Evolutionary conservation across 1,140 invertebrate genomes (phyloP).

Genomic region (Fopius arisanus): DNA sequence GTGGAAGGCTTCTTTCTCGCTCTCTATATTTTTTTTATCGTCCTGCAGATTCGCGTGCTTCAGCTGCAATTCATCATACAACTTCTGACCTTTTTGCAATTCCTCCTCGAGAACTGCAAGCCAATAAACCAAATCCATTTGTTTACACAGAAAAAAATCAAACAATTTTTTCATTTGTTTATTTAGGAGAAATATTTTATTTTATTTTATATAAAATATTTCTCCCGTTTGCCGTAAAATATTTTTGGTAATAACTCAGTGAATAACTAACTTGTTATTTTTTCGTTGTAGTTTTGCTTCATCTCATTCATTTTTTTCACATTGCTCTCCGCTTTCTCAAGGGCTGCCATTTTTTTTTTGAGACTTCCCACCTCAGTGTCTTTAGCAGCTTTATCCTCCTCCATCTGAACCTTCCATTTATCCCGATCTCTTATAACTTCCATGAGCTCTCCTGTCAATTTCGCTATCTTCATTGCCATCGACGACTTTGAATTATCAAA

Average conservation of each 20-base stretch:
- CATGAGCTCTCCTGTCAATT: constrained; percentile 62
- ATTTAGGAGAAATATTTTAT: too few species aligned
- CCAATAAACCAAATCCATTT: constrained; percentile 33
- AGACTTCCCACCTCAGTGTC: constrained; percentile 73
- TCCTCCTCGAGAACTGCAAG: constrained; percentile 73
- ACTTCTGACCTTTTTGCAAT: constrained; percentile 72
- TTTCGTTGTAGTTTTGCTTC: constrained; percentile 73
- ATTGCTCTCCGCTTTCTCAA: constrained; percentile 70
- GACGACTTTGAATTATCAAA: constrained; percentile 55
- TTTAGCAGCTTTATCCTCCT: constrained; percentile 55
- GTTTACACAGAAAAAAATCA: too few species aligned
- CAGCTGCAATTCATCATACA: constrained; percentile 80
- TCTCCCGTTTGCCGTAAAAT: too few species aligned
- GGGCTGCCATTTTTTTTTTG: constrained; percentile 70
- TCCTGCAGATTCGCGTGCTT: constrained; percentile 86
- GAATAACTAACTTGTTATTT: constrained; percentile 71
- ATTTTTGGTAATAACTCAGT: too few species aligned
- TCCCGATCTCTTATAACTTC: constrained; percentile 70
- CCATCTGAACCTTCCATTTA: constrained; percentile 64
- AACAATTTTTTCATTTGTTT: too few species aligned
- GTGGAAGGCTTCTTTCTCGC: constrained; percentile 77
- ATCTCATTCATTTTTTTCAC: constrained; percentile 73
- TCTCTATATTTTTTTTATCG: constrained; percentile 78
- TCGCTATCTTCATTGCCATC: constrained; percentile 58
- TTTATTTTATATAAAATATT: too few species aligned